Base-by-base conservation (phyloP, 2,113 vertebrate species). In the Mustela nigripes region DNA sequence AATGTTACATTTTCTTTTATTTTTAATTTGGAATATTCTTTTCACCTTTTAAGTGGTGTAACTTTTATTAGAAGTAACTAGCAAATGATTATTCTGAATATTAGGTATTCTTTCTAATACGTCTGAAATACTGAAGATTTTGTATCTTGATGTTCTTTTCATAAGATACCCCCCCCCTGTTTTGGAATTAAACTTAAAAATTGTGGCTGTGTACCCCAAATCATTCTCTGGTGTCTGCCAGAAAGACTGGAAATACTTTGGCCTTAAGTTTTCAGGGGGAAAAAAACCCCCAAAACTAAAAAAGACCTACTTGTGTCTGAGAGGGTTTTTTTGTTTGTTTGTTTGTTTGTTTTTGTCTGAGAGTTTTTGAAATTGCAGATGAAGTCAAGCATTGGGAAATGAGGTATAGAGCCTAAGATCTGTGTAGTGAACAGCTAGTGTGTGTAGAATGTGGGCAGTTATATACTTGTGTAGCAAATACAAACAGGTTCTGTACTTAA, bases 21-120 rank as follows among this genome's bases (percentile, higher is more conserved):
- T 39, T 53, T 80, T 85, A 39, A 94, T 24, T 95, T 73, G 78
- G 91, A 62, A 73, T 79, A 33, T 63, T 56, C 11, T 73, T 36
- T 92, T 92, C 63, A 31, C 26, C 19, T 89, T 18, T 65, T 97
- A 88, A 95, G 83, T 96, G 4, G 33, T 73, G 33, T 92, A 53
- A 83, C 94, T 97, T 95, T 97, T 95, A 76, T 92, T 74, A 39
- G 42, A 7, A 24, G 60, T 89, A 90, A 81, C 21, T 42, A 76
- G 24, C 58, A 84, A 71, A 81, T 19, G 86, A 60, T 95, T 31
- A 48, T 42, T 85, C 42, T 80, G 10, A 10, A 60, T 84, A 82
- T 65, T 92, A 18, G 14, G 3, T 90, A 63, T 60, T 53, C 26
- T 4, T 88, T 22, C 26, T 31, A 90, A 56, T 74, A 24, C 84